Conservation (phyloP, 2,113 vertebrate genomes). For the Chauna torquata region DNA sequence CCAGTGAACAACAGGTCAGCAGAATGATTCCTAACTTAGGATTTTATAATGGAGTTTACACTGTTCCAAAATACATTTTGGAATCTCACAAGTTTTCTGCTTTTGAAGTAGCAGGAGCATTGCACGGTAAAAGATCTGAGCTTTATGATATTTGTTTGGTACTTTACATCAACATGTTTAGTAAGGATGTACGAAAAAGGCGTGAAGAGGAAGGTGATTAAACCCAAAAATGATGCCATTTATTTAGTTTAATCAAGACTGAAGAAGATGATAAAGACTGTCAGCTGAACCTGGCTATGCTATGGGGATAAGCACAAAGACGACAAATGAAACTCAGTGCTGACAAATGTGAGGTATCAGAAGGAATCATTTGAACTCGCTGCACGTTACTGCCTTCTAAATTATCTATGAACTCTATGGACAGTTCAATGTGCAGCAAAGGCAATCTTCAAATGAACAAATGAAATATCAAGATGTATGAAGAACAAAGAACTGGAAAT, state of each 20-base stretch:
- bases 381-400: not conserved
- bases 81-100: not conserved
- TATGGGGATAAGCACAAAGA: not conserved
- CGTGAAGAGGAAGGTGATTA: not conserved
- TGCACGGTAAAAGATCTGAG: not conserved
- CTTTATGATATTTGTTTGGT: not conserved
- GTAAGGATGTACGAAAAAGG: not conserved
- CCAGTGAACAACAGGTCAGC: not conserved
- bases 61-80: not conserved
- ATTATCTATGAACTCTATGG: not conserved
- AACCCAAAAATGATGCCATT: not conserved
- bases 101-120: not conserved
- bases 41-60: not conserved
- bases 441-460: not conserved
- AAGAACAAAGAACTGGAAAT: not conserved
- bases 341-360: not conserved
- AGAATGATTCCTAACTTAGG: not conserved
- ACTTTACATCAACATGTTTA: not conserved
- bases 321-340: not conserved
- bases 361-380: not conserved
- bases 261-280: not conserved
- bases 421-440: not conserved
- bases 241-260: slow-evolving; percentile 8
- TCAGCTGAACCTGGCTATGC: not conserved
- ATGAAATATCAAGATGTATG: not conserved